Evolutionary conservation across 2,888 invertebrate genomes (phyloP).

Genomic region (Pyrrhia umbra): DNA sequence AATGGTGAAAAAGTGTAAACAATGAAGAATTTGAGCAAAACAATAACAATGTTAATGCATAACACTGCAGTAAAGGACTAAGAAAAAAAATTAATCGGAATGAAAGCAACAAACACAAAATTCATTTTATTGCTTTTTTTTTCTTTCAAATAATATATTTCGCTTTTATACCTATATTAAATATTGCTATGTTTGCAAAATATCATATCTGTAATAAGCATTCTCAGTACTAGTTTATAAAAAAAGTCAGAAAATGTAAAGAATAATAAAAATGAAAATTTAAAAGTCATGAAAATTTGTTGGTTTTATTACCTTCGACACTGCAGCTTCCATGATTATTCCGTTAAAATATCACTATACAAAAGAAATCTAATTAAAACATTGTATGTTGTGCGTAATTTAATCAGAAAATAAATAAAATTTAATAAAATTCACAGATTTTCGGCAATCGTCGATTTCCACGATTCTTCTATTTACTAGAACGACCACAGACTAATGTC

Average conservation of each 20-base stretch:
- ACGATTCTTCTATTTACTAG: constrained; percentile 61
- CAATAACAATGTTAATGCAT: background rate
- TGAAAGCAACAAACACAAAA: too few species aligned
- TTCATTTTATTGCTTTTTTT: too few species aligned
- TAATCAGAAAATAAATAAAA: constrained; percentile 39
- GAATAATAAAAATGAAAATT: background rate
- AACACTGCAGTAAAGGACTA: background rate
- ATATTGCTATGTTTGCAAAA: too few species aligned
- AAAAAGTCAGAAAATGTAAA: background rate
- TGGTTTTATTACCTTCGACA: constrained; percentile 64
- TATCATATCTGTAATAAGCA: too few species aligned
- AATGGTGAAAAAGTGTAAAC: background rate
- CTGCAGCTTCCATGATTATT: constrained; percentile 68
- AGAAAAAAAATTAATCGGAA: background rate
- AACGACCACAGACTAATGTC: constrained; percentile 49
- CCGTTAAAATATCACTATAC: constrained; percentile 37
- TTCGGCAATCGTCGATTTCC: constrained; percentile 57
- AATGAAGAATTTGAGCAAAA: background rate
- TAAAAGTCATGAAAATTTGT: constrained; percentile 4
- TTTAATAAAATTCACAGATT: constrained; percentile 49
- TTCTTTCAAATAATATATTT: too few species aligned
- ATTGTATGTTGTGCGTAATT: constrained; percentile 50
- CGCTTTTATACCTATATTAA: too few species aligned
- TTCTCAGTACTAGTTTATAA: background rate
- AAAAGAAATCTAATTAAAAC: constrained; percentile 55